Conservation (phyloP, 2,113 vertebrate species). For the Chascanopsetta lugubris region DNA sequence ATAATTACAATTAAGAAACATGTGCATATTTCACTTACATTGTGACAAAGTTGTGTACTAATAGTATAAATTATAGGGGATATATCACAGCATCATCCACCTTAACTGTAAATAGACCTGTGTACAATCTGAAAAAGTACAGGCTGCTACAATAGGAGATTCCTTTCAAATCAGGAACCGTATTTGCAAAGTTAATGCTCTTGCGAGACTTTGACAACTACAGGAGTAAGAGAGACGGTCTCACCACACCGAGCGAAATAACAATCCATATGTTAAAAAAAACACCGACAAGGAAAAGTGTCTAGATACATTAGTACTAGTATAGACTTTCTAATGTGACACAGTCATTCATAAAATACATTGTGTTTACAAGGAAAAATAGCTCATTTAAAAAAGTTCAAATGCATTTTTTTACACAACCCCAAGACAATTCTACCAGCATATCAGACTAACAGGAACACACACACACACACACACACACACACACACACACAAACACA, state of each 20-base stretch:
- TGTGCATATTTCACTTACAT: conserved; percentile 62
- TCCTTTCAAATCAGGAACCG: conserved; percentile 75
- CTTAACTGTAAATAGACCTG: conserved; percentile 75
- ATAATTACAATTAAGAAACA: conserved; percentile 65
- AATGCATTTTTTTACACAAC: conserved; percentile 24
- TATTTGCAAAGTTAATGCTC: conserved; percentile 50
- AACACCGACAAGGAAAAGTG: conserved; percentile 2
- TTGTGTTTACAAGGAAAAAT: conserved; percentile 29
- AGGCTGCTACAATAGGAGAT: conserved; percentile 69
- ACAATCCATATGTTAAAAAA: conserved; percentile 24
- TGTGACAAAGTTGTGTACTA: conserved; percentile 59
- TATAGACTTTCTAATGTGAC: conserved; percentile 22
- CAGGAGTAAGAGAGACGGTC: conserved; percentile 32
- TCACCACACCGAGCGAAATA: conserved; percentile 46
- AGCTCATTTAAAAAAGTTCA: conserved; percentile 9
- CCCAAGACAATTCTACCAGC: conserved; percentile 34
- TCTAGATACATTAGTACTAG: conserved; percentile 16
- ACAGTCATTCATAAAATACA: conserved; percentile 25
- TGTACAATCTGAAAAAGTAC: conserved; percentile 68
- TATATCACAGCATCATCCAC: conserved; percentile 60
- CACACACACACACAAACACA: neutral
- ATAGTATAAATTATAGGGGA: conserved; percentile 66
- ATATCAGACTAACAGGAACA: neutral
- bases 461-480: neutral
- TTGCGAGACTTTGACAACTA: conserved; percentile 59